Evolutionary conservation across 2,113 vertebrate genomes (phyloP).

Genomic region (Rhipidura dahli): DNA sequence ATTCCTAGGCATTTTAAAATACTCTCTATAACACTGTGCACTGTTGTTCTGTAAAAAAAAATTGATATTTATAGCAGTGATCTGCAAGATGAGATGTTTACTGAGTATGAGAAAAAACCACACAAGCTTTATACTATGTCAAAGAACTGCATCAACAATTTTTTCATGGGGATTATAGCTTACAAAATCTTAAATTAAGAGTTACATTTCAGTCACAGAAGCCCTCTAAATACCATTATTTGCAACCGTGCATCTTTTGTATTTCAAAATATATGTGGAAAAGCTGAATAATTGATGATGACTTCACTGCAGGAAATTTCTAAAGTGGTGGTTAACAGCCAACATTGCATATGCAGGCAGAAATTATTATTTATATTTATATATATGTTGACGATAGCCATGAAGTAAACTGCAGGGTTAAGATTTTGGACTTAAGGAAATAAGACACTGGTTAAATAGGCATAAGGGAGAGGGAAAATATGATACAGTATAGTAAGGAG

Average conservation of each 20-base stretch:
- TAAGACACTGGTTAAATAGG: background rate
- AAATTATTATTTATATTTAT: background rate
- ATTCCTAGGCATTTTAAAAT: background rate
- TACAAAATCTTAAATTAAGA: conserved; percentile 22
- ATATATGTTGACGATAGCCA: background rate
- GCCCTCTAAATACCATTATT: background rate
- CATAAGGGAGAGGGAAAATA: background rate
- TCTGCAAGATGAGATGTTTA: conserved; percentile 39
- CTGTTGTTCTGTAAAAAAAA: background rate
- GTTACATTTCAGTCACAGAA: background rate
- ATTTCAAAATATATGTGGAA: background rate
- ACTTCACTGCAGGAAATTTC: background rate
- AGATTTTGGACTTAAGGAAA: background rate
- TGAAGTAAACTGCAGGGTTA: background rate
- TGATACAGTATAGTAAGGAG: background rate
- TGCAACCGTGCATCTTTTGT: background rate
- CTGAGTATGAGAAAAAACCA: conserved; percentile 9
- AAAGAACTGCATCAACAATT: background rate
- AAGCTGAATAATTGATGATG: background rate
- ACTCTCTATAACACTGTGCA: background rate
- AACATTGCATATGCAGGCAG: background rate
- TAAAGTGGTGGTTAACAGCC: background rate
- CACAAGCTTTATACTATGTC: background rate
- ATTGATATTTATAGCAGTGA: background rate
- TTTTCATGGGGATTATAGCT: conserved; percentile 4